These are phyloP conservation scores for Eristalinus aeneus DNA, from an alignment of 2,888 invertebrate species.

Conservation along the genomic window DNA sequence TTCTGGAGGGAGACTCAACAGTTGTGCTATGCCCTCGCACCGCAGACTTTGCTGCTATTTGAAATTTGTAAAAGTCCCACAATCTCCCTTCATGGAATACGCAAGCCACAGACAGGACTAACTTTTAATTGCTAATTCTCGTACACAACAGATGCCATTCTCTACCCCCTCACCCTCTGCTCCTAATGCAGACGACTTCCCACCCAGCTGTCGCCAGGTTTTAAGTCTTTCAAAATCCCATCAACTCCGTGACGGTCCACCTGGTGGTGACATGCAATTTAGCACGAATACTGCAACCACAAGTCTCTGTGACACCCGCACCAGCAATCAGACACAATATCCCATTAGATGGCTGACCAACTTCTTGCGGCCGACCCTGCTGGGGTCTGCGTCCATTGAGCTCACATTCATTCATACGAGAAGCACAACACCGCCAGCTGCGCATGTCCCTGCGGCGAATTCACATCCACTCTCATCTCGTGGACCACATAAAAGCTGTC, in stretches of 20 bases:
- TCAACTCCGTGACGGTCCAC: background rate
- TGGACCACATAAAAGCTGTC: background rate
- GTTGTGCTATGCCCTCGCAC: too few species aligned
- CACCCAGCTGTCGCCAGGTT: background rate
- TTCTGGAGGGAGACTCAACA: too few species aligned
- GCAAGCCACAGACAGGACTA: too few species aligned
- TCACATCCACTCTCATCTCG: background rate
- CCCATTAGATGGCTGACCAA: background rate
- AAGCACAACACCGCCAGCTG: background rate
- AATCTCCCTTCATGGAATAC: too few species aligned
- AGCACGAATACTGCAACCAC: background rate
- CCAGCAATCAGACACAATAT: background rate
- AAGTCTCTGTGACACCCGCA: background rate
- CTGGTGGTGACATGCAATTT: background rate
- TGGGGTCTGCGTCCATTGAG: background rate
- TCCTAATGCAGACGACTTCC: too few species aligned
- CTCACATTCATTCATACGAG: background rate
- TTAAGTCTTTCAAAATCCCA: background rate
- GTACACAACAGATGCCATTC: too few species aligned
- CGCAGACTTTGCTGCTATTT: too few species aligned
- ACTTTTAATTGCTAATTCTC: too few species aligned
- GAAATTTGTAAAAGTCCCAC: too few species aligned
- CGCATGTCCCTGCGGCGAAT: conserved; percentile 10
- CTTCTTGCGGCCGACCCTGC: background rate
- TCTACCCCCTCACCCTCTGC: too few species aligned